phyloP scores from a whole-genome alignment of 2,888 invertebrate genomes.

The Aleiodes testaceus region DNA sequence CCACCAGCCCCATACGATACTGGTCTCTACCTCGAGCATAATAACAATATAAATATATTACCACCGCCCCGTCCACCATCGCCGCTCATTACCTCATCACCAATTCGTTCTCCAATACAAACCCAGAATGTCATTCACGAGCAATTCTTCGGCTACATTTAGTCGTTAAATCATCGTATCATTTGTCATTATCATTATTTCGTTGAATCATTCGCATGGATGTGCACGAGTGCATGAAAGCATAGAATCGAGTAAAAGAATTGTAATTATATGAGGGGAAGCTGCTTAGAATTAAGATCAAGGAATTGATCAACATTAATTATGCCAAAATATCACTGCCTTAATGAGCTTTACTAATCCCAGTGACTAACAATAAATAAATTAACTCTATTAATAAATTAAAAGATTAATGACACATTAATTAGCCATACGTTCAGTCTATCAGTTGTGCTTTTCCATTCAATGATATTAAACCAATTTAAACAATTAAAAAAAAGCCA shows the following conservation, averaged over 20 bases:
- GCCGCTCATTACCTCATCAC: conserved; percentile 49
- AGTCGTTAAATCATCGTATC: conserved; percentile 44
- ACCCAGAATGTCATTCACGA: conserved; percentile 77
- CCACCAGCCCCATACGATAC: conserved; percentile 53
- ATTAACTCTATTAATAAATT: background rate
- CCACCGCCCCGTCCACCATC: conserved; percentile 71
- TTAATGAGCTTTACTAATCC: conserved; percentile 10
- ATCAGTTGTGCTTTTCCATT: background rate
- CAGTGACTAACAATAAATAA: conserved; percentile 5
- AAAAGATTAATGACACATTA: background rate
- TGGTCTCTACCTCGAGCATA: conserved; percentile 63
- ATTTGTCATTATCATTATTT: background rate
- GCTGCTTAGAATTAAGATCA: conserved; percentile 2
- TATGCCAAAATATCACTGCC: conserved; percentile 23
- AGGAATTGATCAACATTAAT: background rate
- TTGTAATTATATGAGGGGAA: background rate
- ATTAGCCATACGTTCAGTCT: background rate
- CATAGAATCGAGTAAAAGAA: background rate
- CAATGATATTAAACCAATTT: conserved; percentile 19
- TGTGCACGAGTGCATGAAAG: conserved; percentile 18
- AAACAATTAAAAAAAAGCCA: conserved; percentile 1
- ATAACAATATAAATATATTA: conserved; percentile 62
- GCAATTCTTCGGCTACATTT: conserved; percentile 72
- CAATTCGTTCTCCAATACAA: conserved; percentile 70
- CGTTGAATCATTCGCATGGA: background rate